phyloP scores from a whole-genome alignment of 1,140 invertebrate genomes.

The Pogonomyrmex californicus region DNA sequence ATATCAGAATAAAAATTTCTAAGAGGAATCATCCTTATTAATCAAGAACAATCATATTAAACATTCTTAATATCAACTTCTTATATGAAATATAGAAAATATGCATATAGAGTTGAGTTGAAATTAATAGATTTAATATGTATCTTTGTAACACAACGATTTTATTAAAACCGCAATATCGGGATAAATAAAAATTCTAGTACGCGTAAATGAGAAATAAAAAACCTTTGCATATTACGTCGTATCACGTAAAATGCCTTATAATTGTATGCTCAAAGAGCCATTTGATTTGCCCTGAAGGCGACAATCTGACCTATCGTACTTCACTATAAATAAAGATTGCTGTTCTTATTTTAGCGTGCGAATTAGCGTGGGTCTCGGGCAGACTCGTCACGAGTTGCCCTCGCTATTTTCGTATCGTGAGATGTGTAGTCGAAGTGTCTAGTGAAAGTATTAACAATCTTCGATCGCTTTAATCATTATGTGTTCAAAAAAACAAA shows the following conservation, averaged over 20 bases:
- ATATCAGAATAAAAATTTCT: background rate
- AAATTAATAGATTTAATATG: background rate
- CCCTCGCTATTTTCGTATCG: conserved; percentile 75
- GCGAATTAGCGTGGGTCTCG: conserved; percentile 80
- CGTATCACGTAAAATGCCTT: conserved; percentile 5
- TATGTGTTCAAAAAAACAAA: background rate
- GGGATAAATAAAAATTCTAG: background rate
- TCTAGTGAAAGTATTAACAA: conserved; percentile 56
- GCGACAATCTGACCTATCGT: conserved; percentile 75
- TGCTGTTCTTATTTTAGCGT: conserved; percentile 79
- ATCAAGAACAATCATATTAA: background rate
- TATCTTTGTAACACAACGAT: no score
- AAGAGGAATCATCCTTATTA: background rate
- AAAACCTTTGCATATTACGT: background rate
- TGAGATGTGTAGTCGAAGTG: conserved; percentile 44
- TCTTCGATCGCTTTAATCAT: conserved; percentile 32
- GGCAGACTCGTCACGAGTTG: conserved; percentile 74
- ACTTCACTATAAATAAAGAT: conserved; percentile 79
- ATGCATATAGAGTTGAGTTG: background rate
- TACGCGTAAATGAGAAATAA: background rate
- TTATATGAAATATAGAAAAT: background rate
- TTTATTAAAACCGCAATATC: no score
- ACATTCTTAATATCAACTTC: background rate
- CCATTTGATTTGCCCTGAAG: conserved; percentile 57
- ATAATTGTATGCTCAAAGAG: background rate